Evolutionary conservation across 1,140 invertebrate species (phyloP).

Genomic region (Lordiphosa collinella): DNA sequence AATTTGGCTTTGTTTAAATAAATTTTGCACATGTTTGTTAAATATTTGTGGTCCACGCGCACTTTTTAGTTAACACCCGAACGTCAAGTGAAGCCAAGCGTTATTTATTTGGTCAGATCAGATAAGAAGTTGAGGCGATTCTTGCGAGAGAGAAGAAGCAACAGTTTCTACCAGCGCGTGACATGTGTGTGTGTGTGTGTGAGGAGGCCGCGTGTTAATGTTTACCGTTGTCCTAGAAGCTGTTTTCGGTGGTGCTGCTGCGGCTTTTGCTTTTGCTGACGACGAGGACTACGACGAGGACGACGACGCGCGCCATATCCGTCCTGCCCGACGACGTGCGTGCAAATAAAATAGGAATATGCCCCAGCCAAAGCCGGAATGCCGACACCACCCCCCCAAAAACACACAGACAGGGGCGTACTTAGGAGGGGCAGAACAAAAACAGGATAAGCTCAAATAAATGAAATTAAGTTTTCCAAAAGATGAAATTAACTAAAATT

Average conservation of each 20-base stretch:
- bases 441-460: too few species aligned
- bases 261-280: constrained; percentile 11
- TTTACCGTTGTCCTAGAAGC: constrained; percentile 18
- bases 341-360: constrained; percentile 47
- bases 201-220: constrained; percentile 21
- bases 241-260: constrained; percentile 8
- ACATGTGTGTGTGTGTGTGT: constrained; percentile 9
- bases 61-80: constrained; percentile 60
- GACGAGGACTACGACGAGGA: constrained; percentile 21
- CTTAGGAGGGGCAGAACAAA: too few species aligned
- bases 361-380: constrained; percentile 16
- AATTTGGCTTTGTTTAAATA: constrained; percentile 3
- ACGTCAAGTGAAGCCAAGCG: constrained; percentile 27
- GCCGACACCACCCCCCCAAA: constrained; percentile 19
- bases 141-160: constrained; percentile 10
- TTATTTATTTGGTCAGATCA: constrained; percentile 11
- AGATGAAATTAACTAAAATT: too few species aligned
- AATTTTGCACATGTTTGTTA: background rate
- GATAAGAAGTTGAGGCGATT: background rate
- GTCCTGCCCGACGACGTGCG: constrained; percentile 72
- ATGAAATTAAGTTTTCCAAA: too few species aligned
- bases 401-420: too few species aligned
- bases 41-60: constrained; percentile 34
- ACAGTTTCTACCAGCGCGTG: too few species aligned
- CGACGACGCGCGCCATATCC: constrained; percentile 40